Percentiles rank a stretch among this genome's conserved stretches.
These are phyloP conservation scores for Labeo calbasu DNA, from an alignment of 2,797 vertebrate species.

Conservation along the genomic window DNA sequence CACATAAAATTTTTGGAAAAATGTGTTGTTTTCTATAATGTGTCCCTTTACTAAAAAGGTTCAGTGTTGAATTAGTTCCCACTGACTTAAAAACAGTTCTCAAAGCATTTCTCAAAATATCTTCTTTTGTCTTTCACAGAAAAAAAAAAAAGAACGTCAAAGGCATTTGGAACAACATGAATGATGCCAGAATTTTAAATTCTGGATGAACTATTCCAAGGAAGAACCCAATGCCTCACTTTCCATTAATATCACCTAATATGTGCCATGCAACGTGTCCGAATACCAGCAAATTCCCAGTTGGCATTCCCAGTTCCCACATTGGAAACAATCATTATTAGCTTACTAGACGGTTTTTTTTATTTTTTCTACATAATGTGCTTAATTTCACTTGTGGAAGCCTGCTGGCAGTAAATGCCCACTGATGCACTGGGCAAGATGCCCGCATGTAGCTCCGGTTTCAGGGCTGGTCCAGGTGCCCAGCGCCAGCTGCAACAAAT, in stretches of 20 bases:
- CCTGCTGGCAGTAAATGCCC: slow-evolving; percentile 20
- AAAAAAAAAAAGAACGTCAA: not conserved
- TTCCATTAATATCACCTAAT: slow-evolving; percentile 17
- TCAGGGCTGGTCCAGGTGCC: slow-evolving; percentile 39
- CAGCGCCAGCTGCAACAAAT: slow-evolving; percentile 51
- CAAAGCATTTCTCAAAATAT: not conserved
- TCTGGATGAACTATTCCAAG: not conserved
- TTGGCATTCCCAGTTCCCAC: not conserved
- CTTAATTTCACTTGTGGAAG: slow-evolving; percentile 6
- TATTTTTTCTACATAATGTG: slow-evolving; percentile 8
- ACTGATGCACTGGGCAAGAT: slow-evolving; percentile 38
- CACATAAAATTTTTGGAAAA: too few relatives aligned
- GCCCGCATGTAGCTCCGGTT: slow-evolving; percentile 31
- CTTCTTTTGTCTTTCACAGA: not conserved
- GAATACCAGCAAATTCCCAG: slow-evolving; percentile 27
- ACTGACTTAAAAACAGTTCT: not conserved
- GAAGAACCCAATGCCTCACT: slow-evolving; percentile 2
- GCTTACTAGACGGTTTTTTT: not conserved
- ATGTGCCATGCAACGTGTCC: slow-evolving; percentile 8
- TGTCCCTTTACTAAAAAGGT: not conserved
- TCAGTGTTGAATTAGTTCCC: not conserved
- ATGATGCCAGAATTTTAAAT: too few relatives aligned
- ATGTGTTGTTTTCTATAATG: not conserved
- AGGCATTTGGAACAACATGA: not conserved
- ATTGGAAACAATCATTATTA: slow-evolving; percentile 16